Conservation (phyloP, 2,113 vertebrate genomes). For the Oceanites oceanicus region DNA sequence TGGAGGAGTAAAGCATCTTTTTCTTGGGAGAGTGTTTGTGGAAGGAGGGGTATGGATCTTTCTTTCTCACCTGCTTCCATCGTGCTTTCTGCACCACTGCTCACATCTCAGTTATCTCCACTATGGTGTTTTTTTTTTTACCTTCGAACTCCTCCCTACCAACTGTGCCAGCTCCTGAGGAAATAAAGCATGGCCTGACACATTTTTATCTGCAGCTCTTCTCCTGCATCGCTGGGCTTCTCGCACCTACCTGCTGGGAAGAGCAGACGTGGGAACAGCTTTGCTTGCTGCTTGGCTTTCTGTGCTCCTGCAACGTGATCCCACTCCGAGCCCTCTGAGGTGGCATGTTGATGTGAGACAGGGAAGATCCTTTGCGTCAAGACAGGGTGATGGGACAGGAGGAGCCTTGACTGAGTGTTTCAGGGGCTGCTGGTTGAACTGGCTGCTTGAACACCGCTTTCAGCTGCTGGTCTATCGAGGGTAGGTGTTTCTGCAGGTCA, state of each 20-base stretch:
- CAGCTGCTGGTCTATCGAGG: fast-evolving
- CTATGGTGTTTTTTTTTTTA: fast-evolving
- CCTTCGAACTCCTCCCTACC: neutral
- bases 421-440: neutral
- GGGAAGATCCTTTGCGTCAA: neutral
- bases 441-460: neutral
- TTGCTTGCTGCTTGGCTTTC: neutral
- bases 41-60: neutral
- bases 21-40: neutral
- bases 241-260: neutral
- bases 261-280: neutral
- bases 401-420: neutral
- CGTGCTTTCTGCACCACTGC: neutral
- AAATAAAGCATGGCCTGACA: slow-evolving; percentile 25
- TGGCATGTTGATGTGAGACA: neutral
- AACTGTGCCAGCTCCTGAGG: neutral
- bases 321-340: fast-evolving
- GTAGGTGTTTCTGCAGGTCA: neutral
- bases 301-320: neutral
- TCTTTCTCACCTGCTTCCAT: neutral
- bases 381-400: neutral
- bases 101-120: neutral
- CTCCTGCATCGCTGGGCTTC: neutral
- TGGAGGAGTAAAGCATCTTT: neutral
- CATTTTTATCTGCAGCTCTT: neutral